Evolutionary conservation across 2,888 invertebrate genomes (phyloP).

Genomic region (Callinectes sapidus): DNA sequence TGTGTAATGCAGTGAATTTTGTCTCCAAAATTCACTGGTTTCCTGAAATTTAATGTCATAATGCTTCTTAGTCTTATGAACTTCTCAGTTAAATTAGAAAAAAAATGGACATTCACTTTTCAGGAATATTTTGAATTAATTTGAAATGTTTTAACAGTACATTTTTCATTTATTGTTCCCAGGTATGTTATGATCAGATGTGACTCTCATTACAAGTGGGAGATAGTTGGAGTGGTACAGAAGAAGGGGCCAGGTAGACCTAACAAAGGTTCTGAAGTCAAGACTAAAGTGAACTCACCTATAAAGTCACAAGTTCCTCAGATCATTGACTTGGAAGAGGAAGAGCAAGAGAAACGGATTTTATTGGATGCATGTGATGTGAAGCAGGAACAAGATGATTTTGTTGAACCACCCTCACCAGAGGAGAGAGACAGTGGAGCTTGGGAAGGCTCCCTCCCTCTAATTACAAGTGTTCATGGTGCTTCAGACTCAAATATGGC

Average conservation of each 20-base stretch:
- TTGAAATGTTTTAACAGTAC: neutral
- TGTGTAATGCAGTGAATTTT: no score
- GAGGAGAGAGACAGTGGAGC: slow-evolving; percentile 41
- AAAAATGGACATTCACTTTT: neutral
- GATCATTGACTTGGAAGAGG: slow-evolving; percentile 65
- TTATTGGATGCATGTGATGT: neutral
- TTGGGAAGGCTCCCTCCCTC: slow-evolving; percentile 59
- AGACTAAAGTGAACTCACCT: neutral
- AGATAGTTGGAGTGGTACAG: slow-evolving; percentile 72
- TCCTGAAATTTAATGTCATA: neutral
- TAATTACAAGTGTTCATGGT: slow-evolving; percentile 62
- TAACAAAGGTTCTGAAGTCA: slow-evolving; percentile 29
- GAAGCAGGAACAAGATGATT: neutral
- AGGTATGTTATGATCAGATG: slow-evolving; percentile 72
- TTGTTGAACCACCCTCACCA: neutral
- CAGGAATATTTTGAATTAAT: neutral
- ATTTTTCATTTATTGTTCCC: neutral
- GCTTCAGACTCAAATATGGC: slow-evolving; percentile 54
- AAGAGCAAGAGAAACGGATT: slow-evolving; percentile 37
- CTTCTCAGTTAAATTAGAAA: neutral
- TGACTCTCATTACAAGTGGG: slow-evolving; percentile 66
- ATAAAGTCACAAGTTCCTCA: slow-evolving; percentile 52
- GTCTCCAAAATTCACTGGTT: no score
- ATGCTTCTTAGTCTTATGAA: neutral
- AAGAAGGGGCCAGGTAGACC: slow-evolving; percentile 55